These are phyloP conservation scores for Zophobas atratus DNA, from an alignment of 1,140 invertebrate genomes.

Conservation along the genomic window DNA sequence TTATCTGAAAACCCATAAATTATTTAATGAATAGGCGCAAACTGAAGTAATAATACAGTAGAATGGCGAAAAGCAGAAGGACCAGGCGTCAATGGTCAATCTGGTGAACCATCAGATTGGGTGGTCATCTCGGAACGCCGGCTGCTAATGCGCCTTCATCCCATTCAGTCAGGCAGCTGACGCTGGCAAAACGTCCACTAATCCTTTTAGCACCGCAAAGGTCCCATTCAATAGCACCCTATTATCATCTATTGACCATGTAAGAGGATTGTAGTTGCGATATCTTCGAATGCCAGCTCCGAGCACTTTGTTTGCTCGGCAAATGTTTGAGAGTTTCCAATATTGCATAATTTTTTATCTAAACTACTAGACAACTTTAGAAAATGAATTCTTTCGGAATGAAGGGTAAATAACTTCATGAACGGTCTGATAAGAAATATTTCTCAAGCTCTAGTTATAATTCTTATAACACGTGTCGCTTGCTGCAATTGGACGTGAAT, in stretches of 20 bases:
- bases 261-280: background rate
- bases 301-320: conserved; percentile 2
- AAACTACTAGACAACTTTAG: background rate
- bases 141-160: conserved; percentile 28
- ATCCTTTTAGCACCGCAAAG: conserved; percentile 26
- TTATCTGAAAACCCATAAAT: conserved; percentile 18
- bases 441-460: conserved; percentile 7
- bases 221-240: conserved; percentile 10
- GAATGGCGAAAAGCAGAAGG: conserved; percentile 17
- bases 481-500: conserved; percentile 27
- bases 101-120: conserved; percentile 14
- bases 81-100: conserved; percentile 24
- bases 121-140: conserved; percentile 25
- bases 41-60: conserved; percentile 26
- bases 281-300: conserved; percentile 9
- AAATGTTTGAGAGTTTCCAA: conserved; percentile 21
- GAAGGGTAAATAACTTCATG: conserved; percentile 16
- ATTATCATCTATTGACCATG: conserved; percentile 30
- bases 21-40: conserved; percentile 36
- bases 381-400: background rate
- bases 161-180: conserved; percentile 30
- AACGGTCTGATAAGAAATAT: conserved; percentile 21
- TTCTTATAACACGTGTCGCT: conserved; percentile 31
- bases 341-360: conserved; percentile 9
- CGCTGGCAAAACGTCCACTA: conserved; percentile 23